phyloP scores from a whole-genome alignment of 2,113 vertebrate species.

The Piprites chloris region DNA sequence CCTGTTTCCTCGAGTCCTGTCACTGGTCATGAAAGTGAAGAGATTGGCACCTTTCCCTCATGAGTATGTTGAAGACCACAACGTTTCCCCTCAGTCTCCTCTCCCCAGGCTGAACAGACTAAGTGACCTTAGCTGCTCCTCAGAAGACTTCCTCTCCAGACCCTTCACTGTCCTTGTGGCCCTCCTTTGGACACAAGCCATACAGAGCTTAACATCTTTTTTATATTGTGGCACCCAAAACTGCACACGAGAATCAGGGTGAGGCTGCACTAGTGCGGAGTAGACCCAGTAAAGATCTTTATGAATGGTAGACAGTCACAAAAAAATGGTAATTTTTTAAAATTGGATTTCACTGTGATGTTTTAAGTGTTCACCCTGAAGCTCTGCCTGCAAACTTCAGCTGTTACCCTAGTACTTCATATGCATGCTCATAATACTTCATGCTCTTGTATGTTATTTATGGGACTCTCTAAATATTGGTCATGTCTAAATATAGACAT shows the following conservation, averaged over 20 bases:
- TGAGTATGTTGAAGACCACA: rapidly evolving
- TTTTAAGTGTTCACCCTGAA: neutral
- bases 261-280: neutral
- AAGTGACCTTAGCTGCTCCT: neutral
- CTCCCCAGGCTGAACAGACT: neutral
- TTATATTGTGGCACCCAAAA: neutral
- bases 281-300: neutral
- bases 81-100: neutral
- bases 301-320: neutral
- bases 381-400: neutral
- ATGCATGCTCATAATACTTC: neutral
- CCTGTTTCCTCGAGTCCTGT: neutral
- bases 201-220: neutral
- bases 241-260: rapidly evolving
- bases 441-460: neutral
- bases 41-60: neutral
- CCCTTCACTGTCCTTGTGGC: too few species aligned
- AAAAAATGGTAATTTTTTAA: neutral
- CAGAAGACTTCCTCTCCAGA: rapidly evolving
- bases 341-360: neutral
- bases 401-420: neutral
- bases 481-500: neutral
- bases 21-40: neutral
- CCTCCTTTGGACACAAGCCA: neutral
- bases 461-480: neutral